phyloP scores from a whole-genome alignment of 2,113 vertebrate species.

The Myotis lucifugus region DNA sequence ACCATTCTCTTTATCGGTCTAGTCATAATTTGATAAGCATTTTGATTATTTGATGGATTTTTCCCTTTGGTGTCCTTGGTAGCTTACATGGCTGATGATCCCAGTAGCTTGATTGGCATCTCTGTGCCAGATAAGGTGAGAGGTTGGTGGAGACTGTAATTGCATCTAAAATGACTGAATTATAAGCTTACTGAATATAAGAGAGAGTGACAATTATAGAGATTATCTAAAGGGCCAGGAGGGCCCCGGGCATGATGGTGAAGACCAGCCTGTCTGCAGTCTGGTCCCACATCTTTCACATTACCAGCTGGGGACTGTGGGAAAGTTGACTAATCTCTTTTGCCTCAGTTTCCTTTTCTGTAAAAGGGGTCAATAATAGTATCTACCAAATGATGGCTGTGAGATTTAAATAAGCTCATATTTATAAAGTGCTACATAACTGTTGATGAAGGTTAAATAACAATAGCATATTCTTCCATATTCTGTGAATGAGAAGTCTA shows the following conservation, averaged over 20 bases:
- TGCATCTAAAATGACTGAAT: neutral
- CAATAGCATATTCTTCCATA: neutral
- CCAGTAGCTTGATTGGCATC: neutral
- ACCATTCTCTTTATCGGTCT: neutral
- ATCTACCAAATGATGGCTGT: neutral
- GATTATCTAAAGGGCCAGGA: neutral
- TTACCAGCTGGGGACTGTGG: neutral
- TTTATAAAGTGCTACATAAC: neutral
- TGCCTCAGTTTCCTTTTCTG: neutral
- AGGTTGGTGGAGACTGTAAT: neutral
- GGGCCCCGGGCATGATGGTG: neutral
- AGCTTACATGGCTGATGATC: neutral
- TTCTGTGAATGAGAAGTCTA: neutral
- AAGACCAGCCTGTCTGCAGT: neutral
- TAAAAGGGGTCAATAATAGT: neutral
- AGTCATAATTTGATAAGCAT: neutral
- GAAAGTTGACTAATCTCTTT: neutral
- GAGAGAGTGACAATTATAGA: neutral
- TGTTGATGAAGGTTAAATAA: neutral
- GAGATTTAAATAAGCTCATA: neutral
- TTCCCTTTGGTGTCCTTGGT: neutral
- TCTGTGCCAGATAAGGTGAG: neutral
- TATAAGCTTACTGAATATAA: neutral
- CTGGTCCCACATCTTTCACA: neutral
- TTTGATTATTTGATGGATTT: neutral